Evolutionary conservation across 2,888 invertebrate species (phyloP), one percentile per base, ranked within the genome.

Genomic region (Eucriotettix oculatus): DNA sequence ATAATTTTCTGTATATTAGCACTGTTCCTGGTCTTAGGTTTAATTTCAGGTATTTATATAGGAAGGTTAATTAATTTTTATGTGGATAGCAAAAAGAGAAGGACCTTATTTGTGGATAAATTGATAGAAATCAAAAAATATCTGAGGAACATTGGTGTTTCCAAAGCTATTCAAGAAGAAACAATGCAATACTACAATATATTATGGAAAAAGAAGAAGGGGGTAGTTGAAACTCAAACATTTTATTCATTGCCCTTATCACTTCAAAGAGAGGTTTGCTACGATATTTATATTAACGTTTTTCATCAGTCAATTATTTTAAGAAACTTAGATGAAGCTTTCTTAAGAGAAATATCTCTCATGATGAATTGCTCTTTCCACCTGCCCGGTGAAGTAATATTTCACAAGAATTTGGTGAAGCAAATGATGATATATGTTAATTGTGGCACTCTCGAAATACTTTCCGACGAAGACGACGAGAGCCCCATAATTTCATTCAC

Each of bases 401-500:
- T 75, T 66, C 74, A 71, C 64, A 76, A 77, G 64, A 75, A 75
- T 65, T 74, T 76, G 65, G 75, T 76, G 64, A 79, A 78, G 69
- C 75, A 75, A 65, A 72, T 74, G 68, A 79, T 79, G 75, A 69
- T 79, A 60, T 78, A 78, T 67, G 69, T 80, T 42, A 77, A 77
- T 62, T 70, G 71, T 64, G 79, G 79, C 1, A 73, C 76, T 52
- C 66, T 79, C 3, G 78, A 79, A 66, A 73, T 79, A 71, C 69
- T 78, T 1, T 78, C 78, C 0, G 77, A 78, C 64, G 78, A 79
- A 66, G 78, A 79, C 60, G 76, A 78, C 44, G 77, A 79, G 65
- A 79, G 78, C 59, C 78, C 78, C 0, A 73, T 79, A 68, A 77
- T 79, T 55, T 75, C 77, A 11, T 78, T 79, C 59, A 72, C 72